Base-by-base conservation (phyloP, 2,888 invertebrate genomes). In the Tethea ocularis region DNA sequence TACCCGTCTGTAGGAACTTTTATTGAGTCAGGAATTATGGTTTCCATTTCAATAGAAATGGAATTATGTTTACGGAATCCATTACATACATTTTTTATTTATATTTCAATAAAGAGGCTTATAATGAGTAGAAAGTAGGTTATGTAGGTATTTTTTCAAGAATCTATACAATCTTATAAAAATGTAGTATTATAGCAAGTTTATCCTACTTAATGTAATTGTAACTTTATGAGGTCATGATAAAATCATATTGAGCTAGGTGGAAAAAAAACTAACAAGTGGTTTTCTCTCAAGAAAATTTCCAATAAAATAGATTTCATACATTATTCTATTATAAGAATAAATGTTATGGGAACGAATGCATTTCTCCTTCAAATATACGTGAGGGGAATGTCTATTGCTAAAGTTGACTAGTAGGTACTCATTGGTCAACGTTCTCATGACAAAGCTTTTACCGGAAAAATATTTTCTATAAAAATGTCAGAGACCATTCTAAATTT, bases 351-450 rank as follows among this genome's bases (percentile, higher is more conserved):
- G 63, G 66, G 67, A 71, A 62, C 62, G 67, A 80, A 78, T 80
- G 78, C 78, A 80, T 75, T 76, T 76, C 67, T 70, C 63, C 67
- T 72, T 66, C 67, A 68, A 72, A 74, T 64, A 61, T 76, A 82
- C 82, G 80, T 79, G 80, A 74, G 68, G 53, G 33, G 80, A 78
- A 82, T 82, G 59, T 72, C 66, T 62, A 64, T 64, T 60, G 60
- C 61, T 66, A 60, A 69, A 71, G 67, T 70, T 69, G 73, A 74
- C 67, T 72, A 61, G 69, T 58, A 60, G 62, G 69, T 58, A 61
- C 70, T 67, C 69, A 74, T 76, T 79, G 78, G 76, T 81, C 76
- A 79, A 72, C 72, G 74, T 77, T 72, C 69, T 60, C 71, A 72
- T 74, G 74, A 79, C 69, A 78, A 76, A 72, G 72, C 74, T 74